Percentiles rank a stretch among this genome's conserved stretches.
These are phyloP conservation scores for Caenorhabditis macrosperma DNA, from an alignment of 2,888 invertebrate genomes.

Conservation along the genomic window DNA sequence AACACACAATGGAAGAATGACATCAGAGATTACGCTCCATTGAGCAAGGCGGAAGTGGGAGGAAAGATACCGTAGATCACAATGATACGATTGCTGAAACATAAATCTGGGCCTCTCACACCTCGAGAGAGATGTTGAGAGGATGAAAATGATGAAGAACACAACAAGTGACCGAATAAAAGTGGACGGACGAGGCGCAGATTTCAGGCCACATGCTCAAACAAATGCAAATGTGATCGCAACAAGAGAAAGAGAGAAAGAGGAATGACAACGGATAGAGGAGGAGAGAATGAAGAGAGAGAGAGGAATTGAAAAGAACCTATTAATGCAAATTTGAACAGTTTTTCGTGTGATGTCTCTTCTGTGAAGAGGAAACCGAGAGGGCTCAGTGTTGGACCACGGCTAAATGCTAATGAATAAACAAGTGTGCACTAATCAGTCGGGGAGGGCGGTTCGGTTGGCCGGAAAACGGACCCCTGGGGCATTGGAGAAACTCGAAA, in stretches of 20 bases:
- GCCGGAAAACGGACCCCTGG: slow-evolving; percentile 7
- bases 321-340: slow-evolving; percentile 56
- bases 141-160: slow-evolving; percentile 21
- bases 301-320: slow-evolving; percentile 35
- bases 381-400: background rate
- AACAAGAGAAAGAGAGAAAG: slow-evolving; percentile 48
- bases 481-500: slow-evolving; percentile 1
- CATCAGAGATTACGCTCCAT: slow-evolving; percentile 29
- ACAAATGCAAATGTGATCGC: slow-evolving; percentile 58
- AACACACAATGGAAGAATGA: background rate
- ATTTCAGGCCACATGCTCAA: slow-evolving; percentile 56
- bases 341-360: slow-evolving; percentile 43
- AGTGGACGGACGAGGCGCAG: slow-evolving; percentile 33
- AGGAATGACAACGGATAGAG: slow-evolving; percentile 25
- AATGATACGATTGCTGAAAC: background rate
- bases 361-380: background rate
- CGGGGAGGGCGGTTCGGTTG: slow-evolving; percentile 3
- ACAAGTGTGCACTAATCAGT: slow-evolving; percentile 10
- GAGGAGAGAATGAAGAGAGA: slow-evolving; percentile 30
- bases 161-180: slow-evolving; percentile 39
- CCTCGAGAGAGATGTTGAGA: background rate
- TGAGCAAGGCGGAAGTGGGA: slow-evolving; percentile 23
- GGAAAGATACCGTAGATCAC: background rate
- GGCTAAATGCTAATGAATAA: slow-evolving; percentile 31
- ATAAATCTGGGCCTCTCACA: slow-evolving; percentile 38